Base-by-base conservation (phyloP, 2,888 invertebrate species). In the Leucoptera coffeella region DNA sequence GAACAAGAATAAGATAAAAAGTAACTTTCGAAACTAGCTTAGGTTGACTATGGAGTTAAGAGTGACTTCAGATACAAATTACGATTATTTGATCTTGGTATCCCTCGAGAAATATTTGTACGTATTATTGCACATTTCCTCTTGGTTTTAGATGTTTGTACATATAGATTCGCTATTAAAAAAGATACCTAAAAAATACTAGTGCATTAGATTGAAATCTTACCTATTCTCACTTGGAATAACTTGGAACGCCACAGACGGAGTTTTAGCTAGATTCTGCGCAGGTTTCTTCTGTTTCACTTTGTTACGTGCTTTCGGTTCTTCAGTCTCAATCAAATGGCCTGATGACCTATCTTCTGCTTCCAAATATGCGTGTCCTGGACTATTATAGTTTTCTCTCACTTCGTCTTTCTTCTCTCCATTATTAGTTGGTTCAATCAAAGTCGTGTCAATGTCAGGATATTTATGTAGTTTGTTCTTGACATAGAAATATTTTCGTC, bases 171-270 rank as follows among this genome's bases (percentile, higher is more conserved):
- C n/a, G n/a, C n/a, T n/a, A n/a, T n/a, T n/a, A n/a, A n/a, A n/a
- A n/a, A n/a, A n/a, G n/a, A n/a, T n/a, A n/a, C n/a, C n/a, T n/a
- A n/a, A n/a, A n/a, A n/a, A n/a, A n/a, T n/a, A n/a, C n/a, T n/a
- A n/a, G n/a, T n/a, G n/a, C n/a, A n/a, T n/a, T n/a, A n/a, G 27
- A 26, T 14, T 26, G 22, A 23, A 13, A 26, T 31, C 47, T 51
- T 42, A 71, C 72, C 52, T 67, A 32, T 61, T 62, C 39, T 73
- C 72, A 43, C 72, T 72, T 2, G 72, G 72, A 33, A 67, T 67
- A 17, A 72, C 50, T 43, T 73, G 56, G 32, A 73, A 73, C 24
- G 54, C 51, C 3, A 72, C 67, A 1, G 65, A 57, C 2, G 65
- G 67, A 9, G 62, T 61, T 33, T 65, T 59, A 1, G 52, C 53